Conservation (phyloP, 2,888 invertebrate species). For the Smittia sp. region DNA sequence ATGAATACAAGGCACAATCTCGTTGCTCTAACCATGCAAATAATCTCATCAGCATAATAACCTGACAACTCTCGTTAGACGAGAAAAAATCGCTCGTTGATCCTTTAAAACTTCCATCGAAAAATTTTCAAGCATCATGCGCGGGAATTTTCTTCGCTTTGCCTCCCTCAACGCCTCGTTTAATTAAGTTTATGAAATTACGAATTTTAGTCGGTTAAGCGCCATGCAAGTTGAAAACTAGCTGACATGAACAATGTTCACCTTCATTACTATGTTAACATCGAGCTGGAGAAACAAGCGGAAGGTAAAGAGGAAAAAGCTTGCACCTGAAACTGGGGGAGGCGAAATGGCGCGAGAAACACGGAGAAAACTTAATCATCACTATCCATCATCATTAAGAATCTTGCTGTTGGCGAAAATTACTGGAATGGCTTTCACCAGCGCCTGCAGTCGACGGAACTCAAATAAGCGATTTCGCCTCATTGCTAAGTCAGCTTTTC, state of each 20-base stretch:
- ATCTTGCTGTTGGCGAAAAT: not conserved
- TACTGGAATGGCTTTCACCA: not conserved
- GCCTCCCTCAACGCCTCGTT: not conserved
- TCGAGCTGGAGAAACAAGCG: not conserved
- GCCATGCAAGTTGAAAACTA: not conserved
- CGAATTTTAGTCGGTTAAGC: not conserved
- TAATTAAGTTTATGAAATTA: slow-evolving; percentile 6
- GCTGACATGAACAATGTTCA: not conserved
- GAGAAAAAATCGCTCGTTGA: too few species aligned
- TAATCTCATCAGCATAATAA: slow-evolving; percentile 8
- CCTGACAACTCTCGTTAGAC: not conserved
- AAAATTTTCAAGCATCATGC: too few species aligned
- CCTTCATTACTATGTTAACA: not conserved
- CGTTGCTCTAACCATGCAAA: not conserved
- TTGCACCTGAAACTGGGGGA: not conserved
- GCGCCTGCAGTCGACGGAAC: too few species aligned
- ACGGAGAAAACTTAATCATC: slow-evolving; percentile 16
- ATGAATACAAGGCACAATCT: not conserved
- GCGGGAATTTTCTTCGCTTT: not conserved
- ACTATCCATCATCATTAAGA: slow-evolving; percentile 15
- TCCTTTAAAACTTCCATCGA: too few species aligned
- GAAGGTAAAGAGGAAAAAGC: not conserved
- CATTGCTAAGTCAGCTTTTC: too few species aligned
- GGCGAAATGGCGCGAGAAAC: not conserved
- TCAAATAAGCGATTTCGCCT: not conserved